Base-by-base conservation (phyloP, 2,888 invertebrate genomes). In the Ophion ellenae region DNA sequence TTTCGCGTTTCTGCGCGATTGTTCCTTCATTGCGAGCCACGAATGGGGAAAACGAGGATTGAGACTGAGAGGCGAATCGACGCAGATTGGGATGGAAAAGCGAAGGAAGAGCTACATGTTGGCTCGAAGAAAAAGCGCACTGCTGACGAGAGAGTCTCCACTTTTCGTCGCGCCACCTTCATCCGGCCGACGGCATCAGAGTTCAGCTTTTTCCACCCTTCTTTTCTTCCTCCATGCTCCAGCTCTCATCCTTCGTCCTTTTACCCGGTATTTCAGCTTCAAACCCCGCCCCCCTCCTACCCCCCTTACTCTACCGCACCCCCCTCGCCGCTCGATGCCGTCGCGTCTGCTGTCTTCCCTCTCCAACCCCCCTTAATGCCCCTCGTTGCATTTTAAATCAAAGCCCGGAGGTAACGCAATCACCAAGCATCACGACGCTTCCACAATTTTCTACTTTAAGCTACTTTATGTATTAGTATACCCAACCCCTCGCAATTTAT, bases 391-490 rank as follows among this genome's bases (percentile, higher is more conserved):
- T 94, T 94, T 94, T 94, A 94, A 94, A 94, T 94, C 94, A 94
- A 94, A 94, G 94, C 94, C 93, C 92, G 91, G 92, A 92, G 93
- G 94, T 94, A 94, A 94, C 94, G 94, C 93, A 94, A 94, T 94
- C 94, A 94, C 93, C 93, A 92, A 91, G 93, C 94, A 94, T 94
- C 94, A 94, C 94, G 94, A 94, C 94, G 94, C 94, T 94, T 94
- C 94, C 94, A 94, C 94, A 94, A 94, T 94, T 94, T 94, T 94
- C 94, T 94, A 94, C 94, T 94, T 94, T 94, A 94, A 94, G 94
- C 94, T 94, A 94, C 94, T 94, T 94, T 94, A 93, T 94, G 93
- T 93, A 94, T 94, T 94, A 94, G 93, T 91, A 90, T 89, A 90
- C 90, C 89, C 86, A 75, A 85, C 82, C 87, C 87, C 85, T 70